Conservation (phyloP, 1,140 invertebrate genomes). For the Ips typographus region DNA sequence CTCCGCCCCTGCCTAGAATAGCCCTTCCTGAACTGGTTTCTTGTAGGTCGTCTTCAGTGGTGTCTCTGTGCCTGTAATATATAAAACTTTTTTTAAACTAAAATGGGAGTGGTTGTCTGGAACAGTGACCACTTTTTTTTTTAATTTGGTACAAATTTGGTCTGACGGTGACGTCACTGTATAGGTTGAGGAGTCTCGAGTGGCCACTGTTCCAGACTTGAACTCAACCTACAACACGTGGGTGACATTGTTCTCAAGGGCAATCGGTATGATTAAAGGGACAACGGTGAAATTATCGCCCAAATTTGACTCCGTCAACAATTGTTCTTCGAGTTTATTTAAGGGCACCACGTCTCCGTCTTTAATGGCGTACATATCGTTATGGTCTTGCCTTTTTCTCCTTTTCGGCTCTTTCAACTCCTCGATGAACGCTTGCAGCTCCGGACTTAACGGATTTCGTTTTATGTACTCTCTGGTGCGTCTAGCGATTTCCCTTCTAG, state of each 20-base stretch:
- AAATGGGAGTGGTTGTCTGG: no score
- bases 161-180: no score
- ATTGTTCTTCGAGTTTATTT: slow-evolving; percentile 25
- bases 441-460: slow-evolving; percentile 34
- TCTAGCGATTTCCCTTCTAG: slow-evolving; percentile 28
- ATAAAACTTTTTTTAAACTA: no score
- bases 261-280: slow-evolving; percentile 38
- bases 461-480: slow-evolving; percentile 34
- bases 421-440: slow-evolving; percentile 36
- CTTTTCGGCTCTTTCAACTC: slow-evolving; percentile 11
- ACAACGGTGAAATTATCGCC: slow-evolving; percentile 38
- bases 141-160: no score
- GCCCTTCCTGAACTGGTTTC: neutral
- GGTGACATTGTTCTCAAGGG: slow-evolving; percentile 19
- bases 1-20: neutral
- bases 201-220: no score
- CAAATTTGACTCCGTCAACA: slow-evolving; percentile 11
- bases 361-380: slow-evolving; percentile 37
- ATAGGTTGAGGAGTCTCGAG: no score
- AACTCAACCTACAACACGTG: slow-evolving; percentile 1
- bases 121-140: no score
- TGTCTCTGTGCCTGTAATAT: neutral
- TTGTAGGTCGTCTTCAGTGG: neutral
- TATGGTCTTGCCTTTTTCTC: slow-evolving; percentile 33
- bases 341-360: slow-evolving; percentile 39